Conservation (phyloP, 2,797 vertebrate species). For the Chromis chromis region DNA sequence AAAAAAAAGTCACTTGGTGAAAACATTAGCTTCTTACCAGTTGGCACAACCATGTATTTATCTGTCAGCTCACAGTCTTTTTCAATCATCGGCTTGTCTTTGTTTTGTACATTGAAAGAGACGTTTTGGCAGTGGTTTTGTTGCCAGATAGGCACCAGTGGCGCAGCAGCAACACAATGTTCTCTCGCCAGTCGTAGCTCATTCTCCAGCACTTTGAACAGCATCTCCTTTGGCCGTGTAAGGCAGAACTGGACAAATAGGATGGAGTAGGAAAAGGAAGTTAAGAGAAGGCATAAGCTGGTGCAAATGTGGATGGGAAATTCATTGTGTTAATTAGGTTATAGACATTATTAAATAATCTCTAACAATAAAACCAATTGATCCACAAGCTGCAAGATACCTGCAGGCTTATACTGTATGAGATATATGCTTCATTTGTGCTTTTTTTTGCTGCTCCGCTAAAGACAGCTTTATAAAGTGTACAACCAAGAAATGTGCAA, state of each 20-base stretch:
- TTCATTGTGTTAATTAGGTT: not conserved
- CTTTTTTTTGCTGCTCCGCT: not conserved
- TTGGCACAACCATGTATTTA: slow-evolving; percentile 33
- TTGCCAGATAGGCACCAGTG: slow-evolving; percentile 8
- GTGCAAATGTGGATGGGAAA: not conserved
- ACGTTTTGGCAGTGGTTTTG: slow-evolving; percentile 11
- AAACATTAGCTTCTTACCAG: slow-evolving; percentile 4
- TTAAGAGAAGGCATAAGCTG: not conserved
- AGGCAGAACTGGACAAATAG: not conserved
- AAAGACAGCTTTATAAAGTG: not conserved
- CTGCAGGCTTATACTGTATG: not conserved
- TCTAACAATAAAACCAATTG: not conserved
- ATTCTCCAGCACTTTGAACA: not conserved
- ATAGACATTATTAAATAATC: not conserved
- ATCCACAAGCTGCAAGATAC: not conserved
- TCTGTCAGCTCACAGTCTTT: not conserved
- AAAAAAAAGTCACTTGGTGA: slow-evolving; percentile 5
- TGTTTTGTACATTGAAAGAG: not conserved
- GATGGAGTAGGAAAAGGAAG: not conserved
- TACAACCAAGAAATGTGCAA: not conserved
- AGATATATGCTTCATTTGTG: not conserved
- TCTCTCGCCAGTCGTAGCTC: slow-evolving; percentile 1
- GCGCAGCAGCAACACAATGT: slow-evolving; percentile 4
- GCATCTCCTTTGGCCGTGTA: not conserved
- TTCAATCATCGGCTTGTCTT: slow-evolving; percentile 21